Base-by-base conservation (phyloP, 2,888 invertebrate species). In the Caenorhabditis afra region DNA sequence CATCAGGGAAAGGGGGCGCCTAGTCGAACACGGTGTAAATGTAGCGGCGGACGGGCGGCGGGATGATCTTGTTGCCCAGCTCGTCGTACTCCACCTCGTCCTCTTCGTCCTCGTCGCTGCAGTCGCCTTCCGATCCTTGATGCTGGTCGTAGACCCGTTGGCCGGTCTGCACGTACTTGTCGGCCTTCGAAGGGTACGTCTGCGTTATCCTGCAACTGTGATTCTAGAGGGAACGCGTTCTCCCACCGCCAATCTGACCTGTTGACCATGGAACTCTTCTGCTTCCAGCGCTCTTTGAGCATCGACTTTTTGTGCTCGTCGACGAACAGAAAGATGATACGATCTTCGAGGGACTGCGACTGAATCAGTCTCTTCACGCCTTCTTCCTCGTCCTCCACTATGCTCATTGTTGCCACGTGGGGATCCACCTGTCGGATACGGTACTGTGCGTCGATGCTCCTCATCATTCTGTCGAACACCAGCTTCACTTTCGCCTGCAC, bases 1-100 rank as follows among this genome's bases (percentile, higher is more conserved):
- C 49, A 35, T 23, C n/a, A n/a, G n/a, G 41, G 16, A 57, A 35
- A n/a, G 22, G 35, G 12, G 39, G 41, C 41, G 49, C 44, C 64
- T 73, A 86, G 74, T 86, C 86, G 45, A 83, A 86, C 57, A 86
- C 84, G 14, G 86, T 86, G 52, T 86, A 86, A 62, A 86, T 86
- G 73, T 86, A 86, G 41, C 84, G 61, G 20, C 74, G 59, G 41
- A 77, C 68, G 1, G 77, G 74, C 23, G 82, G 84, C 14, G 55
- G 49, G 0, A 75, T 70, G 11, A 81, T 73, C 35, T 77, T 77
- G 52, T 77, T 77, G 41, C 82, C 82, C n/a, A 73, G 29, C 41
- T 83, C 82, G 52, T 81, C 81, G 47, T 80, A 76, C 45, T 83
- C 82, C n/a, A 74, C 70, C 22, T 49, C 66, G 12, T 82, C 82